Conservation (phyloP, 1,140 invertebrate species). For the Mya arenaria region DNA sequence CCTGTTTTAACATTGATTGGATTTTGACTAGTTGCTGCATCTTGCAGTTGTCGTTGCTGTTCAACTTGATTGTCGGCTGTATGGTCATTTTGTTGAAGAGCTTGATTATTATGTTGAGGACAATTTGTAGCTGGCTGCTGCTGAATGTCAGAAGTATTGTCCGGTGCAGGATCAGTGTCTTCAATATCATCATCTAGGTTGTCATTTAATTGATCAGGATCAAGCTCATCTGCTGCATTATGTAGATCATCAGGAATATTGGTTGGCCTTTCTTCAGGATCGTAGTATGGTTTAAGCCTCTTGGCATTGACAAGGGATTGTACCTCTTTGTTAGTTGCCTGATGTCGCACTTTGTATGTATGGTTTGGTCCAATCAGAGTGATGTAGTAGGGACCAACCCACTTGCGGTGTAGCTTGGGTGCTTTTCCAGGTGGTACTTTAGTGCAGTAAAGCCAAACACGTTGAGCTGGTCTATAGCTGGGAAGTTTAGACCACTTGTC, state of each 20-base stretch:
- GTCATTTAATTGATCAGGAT: neutral
- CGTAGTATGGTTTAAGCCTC: slow-evolving; percentile 29
- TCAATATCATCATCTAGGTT: too few species aligned
- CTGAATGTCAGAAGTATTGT: too few species aligned
- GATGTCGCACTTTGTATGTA: slow-evolving; percentile 19
- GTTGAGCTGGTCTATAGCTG: slow-evolving; percentile 10
- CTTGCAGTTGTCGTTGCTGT: too few species aligned
- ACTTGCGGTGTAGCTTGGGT: slow-evolving; percentile 36
- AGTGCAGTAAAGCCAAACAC: slow-evolving; percentile 2
- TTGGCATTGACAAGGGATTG: too few species aligned
- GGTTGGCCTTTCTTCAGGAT: neutral
- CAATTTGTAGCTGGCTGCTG: too few species aligned
- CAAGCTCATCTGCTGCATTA: neutral
- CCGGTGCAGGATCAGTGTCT: too few species aligned
- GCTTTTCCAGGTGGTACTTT: slow-evolving; percentile 10
- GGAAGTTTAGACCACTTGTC: slow-evolving; percentile 37
- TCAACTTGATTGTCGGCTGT: too few species aligned
- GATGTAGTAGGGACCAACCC: slow-evolving; percentile 41
- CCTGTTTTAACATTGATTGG: too few species aligned
- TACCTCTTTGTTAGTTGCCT: slow-evolving; percentile 15
- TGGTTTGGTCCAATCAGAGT: slow-evolving; percentile 16
- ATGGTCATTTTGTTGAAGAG: too few species aligned
- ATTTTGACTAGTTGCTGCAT: too few species aligned
- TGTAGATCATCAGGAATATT: neutral
- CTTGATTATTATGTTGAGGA: too few species aligned